Percentiles rank a stretch among this genome's conserved stretches.
Conservation (phyloP, 2,113 vertebrate species). For the Tyto alba region DNA sequence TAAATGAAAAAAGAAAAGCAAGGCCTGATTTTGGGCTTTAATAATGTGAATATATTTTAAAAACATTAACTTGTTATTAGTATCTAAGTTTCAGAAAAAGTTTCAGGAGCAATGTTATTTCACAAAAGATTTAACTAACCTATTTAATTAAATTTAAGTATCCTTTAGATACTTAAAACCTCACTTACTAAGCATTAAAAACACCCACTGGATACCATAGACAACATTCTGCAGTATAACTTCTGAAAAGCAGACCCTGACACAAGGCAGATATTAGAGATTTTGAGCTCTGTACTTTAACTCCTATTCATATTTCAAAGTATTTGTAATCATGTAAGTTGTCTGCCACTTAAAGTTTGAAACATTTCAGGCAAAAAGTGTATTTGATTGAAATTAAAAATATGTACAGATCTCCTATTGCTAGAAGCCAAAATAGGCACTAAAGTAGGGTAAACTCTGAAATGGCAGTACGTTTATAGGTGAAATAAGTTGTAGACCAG, state of each 20-base stretch:
- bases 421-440: neutral
- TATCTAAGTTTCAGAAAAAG: neutral
- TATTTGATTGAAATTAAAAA: neutral
- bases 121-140: neutral
- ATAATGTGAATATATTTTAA: neutral
- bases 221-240: neutral
- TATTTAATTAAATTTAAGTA: too few relatives aligned
- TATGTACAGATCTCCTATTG: neutral
- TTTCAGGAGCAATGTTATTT: neutral
- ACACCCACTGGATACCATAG: accelerated
- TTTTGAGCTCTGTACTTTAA: neutral
- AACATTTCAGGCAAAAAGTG: neutral
- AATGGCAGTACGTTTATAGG: neutral
- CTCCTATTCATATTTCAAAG: neutral
- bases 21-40: neutral
- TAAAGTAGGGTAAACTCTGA: neutral
- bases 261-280: neutral
- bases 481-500: neutral
- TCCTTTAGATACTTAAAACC: neutral
- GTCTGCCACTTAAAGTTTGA: neutral
- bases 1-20: neutral
- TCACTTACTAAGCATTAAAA: neutral
- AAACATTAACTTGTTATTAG: neutral
- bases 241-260: neutral
- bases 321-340: neutral